phyloP scores from a whole-genome alignment of 2,888 invertebrate species.

The Syritta pipiens region DNA sequence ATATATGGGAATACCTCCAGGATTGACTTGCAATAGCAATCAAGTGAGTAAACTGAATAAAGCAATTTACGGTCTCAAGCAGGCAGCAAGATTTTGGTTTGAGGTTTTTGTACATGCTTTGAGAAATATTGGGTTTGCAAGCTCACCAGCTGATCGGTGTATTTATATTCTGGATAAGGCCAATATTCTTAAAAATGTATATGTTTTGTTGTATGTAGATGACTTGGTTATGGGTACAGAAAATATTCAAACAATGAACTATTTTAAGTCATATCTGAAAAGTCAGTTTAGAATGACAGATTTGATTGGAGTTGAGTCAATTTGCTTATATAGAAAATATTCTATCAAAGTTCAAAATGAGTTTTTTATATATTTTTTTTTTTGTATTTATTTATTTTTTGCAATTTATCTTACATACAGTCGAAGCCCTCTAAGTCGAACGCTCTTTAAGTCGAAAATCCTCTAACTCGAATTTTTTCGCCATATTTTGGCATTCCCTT shows the following conservation, averaged over 20 bases:
- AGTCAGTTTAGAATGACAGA: neutral
- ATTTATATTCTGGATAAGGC: constrained; percentile 59
- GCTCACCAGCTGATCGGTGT: constrained; percentile 62
- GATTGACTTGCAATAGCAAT: neutral
- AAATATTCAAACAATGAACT: constrained; percentile 24
- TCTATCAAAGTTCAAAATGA: neutral
- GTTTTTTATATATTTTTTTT: no score
- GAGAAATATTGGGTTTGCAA: constrained; percentile 47
- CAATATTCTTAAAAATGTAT: constrained; percentile 25
- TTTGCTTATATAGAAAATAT: constrained; percentile 3
- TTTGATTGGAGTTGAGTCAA: neutral
- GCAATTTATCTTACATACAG: no score
- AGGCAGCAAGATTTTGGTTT: constrained; percentile 54
- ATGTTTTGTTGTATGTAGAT: constrained; percentile 21
- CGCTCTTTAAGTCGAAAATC: no score
- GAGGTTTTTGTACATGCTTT: constrained; percentile 53
- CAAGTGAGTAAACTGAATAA: constrained; percentile 57
- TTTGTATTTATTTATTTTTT: no score
- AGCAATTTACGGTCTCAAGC: constrained; percentile 59
- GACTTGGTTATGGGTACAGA: constrained; percentile 49
- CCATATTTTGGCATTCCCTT: no score
- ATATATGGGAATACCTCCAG: constrained; percentile 56
- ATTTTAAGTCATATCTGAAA: constrained; percentile 4
- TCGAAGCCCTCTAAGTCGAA: no score
- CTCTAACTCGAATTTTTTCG: no score